phyloP scores from a whole-genome alignment of 2,113 vertebrate species.

The Bungarus multicinctus region DNA sequence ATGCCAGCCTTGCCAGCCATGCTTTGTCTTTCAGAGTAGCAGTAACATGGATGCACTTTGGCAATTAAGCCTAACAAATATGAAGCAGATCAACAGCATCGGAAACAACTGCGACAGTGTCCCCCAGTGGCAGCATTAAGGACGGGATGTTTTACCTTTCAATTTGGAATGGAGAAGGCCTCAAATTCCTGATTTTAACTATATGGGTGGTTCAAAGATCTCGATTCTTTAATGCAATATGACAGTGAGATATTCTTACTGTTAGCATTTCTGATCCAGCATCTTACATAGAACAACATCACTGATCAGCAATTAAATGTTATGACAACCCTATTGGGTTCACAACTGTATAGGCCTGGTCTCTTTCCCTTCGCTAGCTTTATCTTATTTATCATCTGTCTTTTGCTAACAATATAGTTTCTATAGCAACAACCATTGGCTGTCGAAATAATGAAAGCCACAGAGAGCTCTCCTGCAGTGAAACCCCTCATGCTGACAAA shows the following conservation, averaged over 20 bases:
- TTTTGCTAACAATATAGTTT: slow-evolving; percentile 73
- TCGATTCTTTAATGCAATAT: slow-evolving; percentile 24
- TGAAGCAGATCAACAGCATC: background rate
- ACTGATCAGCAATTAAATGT: slow-evolving; percentile 29
- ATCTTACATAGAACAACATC: slow-evolving; percentile 40
- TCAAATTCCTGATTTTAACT: slow-evolving; percentile 49
- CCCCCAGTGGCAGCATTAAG: background rate
- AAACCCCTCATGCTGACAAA: slow-evolving; percentile 72
- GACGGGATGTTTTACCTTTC: slow-evolving; percentile 34
- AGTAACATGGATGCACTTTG: background rate
- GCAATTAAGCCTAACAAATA: background rate
- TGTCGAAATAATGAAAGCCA: slow-evolving; percentile 70
- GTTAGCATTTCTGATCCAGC: slow-evolving; percentile 29
- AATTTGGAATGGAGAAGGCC: slow-evolving; percentile 29
- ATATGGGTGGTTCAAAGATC: slow-evolving; percentile 30
- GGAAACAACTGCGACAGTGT: background rate
- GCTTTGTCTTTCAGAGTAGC: background rate
- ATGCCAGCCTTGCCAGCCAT: background rate
- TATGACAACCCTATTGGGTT: slow-evolving; percentile 41
- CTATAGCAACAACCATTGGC: slow-evolving; percentile 79
- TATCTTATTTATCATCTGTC: slow-evolving; percentile 64
- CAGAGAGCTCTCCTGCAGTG: slow-evolving; percentile 69
- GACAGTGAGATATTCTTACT: slow-evolving; percentile 30
- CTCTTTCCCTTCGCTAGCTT: slow-evolving; percentile 31
- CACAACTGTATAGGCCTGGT: slow-evolving; percentile 10